These are phyloP conservation scores for Phrynocephalus guinanensis DNA, from an alignment of 2,797 vertebrate genomes.

Conservation along the genomic window DNA sequence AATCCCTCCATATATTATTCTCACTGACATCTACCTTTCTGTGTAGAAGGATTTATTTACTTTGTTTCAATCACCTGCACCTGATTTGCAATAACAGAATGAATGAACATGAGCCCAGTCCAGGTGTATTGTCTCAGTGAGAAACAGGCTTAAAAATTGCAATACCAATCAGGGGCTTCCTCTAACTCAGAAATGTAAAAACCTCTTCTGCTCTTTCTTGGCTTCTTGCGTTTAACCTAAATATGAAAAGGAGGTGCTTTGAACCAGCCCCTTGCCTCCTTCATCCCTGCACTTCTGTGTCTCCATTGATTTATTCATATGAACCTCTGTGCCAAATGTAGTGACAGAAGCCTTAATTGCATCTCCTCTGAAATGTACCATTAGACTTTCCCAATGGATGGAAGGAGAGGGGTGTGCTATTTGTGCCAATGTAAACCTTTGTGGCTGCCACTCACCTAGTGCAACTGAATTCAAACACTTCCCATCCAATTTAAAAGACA, in stretches of 20 bases:
- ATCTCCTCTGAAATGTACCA: not conserved
- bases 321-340: not conserved
- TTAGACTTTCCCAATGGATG: not conserved
- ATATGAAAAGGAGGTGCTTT: not conserved
- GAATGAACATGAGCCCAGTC: not conserved
- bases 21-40: not conserved
- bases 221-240: not conserved
- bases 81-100: not conserved
- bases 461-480: not conserved
- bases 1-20: not conserved
- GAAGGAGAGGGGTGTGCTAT: not conserved
- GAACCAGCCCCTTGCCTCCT: not conserved
- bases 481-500: slow-evolving; percentile 48
- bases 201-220: not conserved
- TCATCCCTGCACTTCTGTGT: not conserved
- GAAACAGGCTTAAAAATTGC: not conserved
- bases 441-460: not conserved
- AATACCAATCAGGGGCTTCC: not conserved
- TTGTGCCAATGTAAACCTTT: slow-evolving; percentile 31
- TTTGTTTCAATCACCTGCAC: not conserved
- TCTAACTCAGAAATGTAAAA: not conserved
- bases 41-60: not conserved
- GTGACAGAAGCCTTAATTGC: not conserved
- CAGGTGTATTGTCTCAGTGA: not conserved
- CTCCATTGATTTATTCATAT: not conserved